A percentile compares a stretch with the other conserved stretches of the same genome.
Evolutionary conservation across 2,888 invertebrate genomes (phyloP).

Genomic region (Pasiphila rectangulata): DNA sequence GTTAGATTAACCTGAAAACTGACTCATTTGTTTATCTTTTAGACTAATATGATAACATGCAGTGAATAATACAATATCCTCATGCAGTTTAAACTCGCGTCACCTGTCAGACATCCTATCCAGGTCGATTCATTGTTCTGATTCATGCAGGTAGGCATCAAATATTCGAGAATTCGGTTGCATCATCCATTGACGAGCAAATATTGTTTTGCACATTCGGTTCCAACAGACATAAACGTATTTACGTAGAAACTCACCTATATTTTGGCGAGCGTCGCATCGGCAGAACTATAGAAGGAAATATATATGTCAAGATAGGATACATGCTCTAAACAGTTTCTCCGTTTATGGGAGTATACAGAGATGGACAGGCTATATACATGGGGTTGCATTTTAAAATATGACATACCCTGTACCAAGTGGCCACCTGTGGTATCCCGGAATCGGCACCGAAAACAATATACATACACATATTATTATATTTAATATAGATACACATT

Average conservation of each 20-base stretch:
- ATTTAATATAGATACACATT: slow-evolving; percentile 41
- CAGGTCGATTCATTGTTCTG: slow-evolving; percentile 15
- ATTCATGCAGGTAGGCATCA: slow-evolving; percentile 17
- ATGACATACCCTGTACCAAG: slow-evolving; percentile 93
- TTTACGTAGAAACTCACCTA: too few species aligned
- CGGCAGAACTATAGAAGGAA: neutral
- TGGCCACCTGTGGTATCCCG: slow-evolving; percentile 87
- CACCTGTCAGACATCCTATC: slow-evolving; percentile 1
- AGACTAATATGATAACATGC: slow-evolving; percentile 20
- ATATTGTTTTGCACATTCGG: neutral
- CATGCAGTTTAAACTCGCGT: slow-evolving; percentile 11
- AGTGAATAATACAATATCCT: slow-evolving; percentile 13
- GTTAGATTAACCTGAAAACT: slow-evolving; percentile 2
- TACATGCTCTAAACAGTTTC: slow-evolving; percentile 15
- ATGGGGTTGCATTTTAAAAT: slow-evolving; percentile 44
- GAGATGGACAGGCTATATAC: slow-evolving; percentile 39
- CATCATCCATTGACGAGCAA: neutral
- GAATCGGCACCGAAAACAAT: slow-evolving; percentile 78
- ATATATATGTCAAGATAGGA: slow-evolving; percentile 2
- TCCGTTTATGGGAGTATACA: slow-evolving; percentile 18
- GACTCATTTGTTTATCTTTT: slow-evolving; percentile 6
- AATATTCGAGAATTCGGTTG: neutral
- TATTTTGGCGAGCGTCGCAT: too few species aligned
- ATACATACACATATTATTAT: slow-evolving; percentile 66
- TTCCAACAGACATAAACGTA: too few species aligned